A percentile compares a stretch with the other conserved stretches of the same genome.
Conservation (phyloP, 2,113 vertebrate genomes). For the Sylvietta virens region DNA sequence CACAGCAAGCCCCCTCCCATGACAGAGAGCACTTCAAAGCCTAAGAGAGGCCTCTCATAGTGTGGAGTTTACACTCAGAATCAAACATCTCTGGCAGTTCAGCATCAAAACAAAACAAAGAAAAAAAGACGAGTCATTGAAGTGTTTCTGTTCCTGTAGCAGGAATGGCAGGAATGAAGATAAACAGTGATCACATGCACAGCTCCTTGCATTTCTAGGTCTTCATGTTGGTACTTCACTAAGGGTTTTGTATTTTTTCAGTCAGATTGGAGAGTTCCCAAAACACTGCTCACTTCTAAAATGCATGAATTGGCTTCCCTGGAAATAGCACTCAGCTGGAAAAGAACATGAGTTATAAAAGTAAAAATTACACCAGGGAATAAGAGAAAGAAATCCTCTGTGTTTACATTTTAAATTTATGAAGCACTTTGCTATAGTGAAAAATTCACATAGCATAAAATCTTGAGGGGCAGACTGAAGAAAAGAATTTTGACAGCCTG, state of each 20-base stretch:
- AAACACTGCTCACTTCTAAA: not conserved
- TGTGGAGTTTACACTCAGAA: not conserved
- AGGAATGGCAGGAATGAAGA: not conserved
- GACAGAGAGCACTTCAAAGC: not conserved
- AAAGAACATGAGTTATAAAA: slow-evolving; percentile 5
- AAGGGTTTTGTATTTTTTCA: not conserved
- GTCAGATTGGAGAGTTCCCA: not conserved
- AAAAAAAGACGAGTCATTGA: not conserved
- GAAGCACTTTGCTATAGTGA: not conserved
- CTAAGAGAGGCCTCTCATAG: not conserved
- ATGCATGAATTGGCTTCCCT: not conserved
- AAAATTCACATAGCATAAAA: not conserved
- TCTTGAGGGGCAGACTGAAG: not conserved
- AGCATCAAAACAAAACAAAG: not conserved
- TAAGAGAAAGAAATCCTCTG: not conserved
- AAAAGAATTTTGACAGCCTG: not conserved
- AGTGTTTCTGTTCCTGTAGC: not conserved
- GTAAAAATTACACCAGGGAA: not conserved
- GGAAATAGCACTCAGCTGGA: not conserved
- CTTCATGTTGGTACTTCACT: not conserved
- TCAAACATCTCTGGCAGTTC: not conserved
- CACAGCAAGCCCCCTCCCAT: not conserved
- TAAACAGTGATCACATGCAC: not conserved
- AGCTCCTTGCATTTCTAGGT: not conserved
- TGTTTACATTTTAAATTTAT: not conserved